Evolutionary conservation across 2,888 invertebrate genomes (phyloP), one percentile per base, ranked within the genome.

Genomic region (Podotricha telesiphe): DNA sequence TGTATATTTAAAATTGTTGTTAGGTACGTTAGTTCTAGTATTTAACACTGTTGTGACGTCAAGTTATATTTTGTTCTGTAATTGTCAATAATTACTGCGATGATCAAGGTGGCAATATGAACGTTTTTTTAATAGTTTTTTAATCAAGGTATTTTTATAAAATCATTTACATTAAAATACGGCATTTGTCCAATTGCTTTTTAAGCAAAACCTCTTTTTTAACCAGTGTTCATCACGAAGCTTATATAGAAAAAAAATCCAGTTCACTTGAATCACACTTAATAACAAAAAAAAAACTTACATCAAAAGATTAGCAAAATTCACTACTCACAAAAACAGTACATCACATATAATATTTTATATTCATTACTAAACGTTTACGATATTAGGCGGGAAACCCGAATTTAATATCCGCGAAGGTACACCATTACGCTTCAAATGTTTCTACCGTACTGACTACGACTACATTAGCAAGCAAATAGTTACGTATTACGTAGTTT

Each of bases 401-500:
- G 61, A 53, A 45, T 22, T 15, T 2, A 62, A 47, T 22, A 62
- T 53, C 15, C n/a, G 42, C n/a, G 8, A 34, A 19, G 34, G 51
- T 19, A 67, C 67, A 47, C 53, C 61, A 67, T 37, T 17, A 28
- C 67, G 45, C 67, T 45, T n/a, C 53, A 34, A 55, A 67, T n/a
- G 61, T 34, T 62, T n/a, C 61, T 45, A 62, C 45, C 47, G 61
- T 34, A 67, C 67, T 67, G 67, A 45, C 45, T 67, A 37, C 53
- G 28, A 34, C 17, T 61, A 51, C 19, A 28, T 48, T 40, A 66
- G 34, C 42, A 28, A 67, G 61, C 40, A 55, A 62, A 62, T 62
- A 62, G 20, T n/a, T n/a, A n/a, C n/a, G n/a, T 53, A 34, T 55
- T 67, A 62, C 53, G 53, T 62, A 62, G 47, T 67, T 19, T 20